Conservation (phyloP, 2,888 invertebrate species). For the Metalampra italica region DNA sequence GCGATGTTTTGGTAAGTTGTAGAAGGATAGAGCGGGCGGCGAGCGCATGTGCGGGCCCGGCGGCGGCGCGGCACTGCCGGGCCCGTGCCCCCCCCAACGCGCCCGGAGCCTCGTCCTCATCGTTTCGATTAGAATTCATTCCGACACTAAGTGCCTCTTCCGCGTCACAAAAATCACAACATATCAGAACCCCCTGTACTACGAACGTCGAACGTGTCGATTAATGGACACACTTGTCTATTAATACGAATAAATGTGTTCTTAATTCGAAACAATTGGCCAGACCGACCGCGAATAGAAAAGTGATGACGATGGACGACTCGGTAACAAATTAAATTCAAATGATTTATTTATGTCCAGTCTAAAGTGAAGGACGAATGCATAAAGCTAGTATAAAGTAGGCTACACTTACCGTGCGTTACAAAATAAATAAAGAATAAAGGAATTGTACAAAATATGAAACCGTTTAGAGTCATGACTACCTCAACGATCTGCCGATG, state of each 20-base stretch:
- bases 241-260: constrained; percentile 59
- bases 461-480: constrained; percentile 1
- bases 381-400: constrained; percentile 12
- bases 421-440: neutral
- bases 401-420: constrained; percentile 2
- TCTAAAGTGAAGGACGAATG: constrained; percentile 29
- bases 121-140: constrained; percentile 31
- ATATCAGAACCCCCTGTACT: constrained; percentile 22
- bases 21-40: constrained; percentile 1
- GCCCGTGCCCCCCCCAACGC: constrained; percentile 19
- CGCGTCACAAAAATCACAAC: constrained; percentile 23
- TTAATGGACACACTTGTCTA: constrained; percentile 43
- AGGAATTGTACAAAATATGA: neutral
- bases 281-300: constrained; percentile 38
- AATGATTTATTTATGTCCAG: constrained; percentile 12
- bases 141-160: constrained; percentile 21
- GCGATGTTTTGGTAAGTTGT: constrained; percentile 32
- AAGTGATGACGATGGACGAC: constrained; percentile 9
- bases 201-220: constrained; percentile 31
- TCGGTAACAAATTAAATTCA: constrained; percentile 11
- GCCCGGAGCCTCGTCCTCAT: constrained; percentile 15
- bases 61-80: constrained; percentile 38
- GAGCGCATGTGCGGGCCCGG: constrained; percentile 46
- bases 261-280: constrained; percentile 65
- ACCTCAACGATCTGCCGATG: constrained; percentile 1